Evolutionary conservation across 2,113 vertebrate species (phyloP), one percentile per base, ranked within the genome.

Genomic region (Salvator merianae): DNA sequence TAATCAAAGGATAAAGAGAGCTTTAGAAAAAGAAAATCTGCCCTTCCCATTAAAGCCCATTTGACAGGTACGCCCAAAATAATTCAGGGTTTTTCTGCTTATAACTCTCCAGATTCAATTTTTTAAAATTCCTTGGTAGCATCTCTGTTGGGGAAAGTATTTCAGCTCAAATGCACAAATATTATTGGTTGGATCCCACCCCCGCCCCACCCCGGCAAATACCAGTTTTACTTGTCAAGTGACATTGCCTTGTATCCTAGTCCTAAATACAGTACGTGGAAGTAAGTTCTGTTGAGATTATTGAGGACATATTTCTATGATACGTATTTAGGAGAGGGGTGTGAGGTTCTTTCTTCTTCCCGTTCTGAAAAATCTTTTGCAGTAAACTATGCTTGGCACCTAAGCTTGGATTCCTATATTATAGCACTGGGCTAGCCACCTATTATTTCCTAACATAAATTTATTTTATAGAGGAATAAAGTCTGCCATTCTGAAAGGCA

Each of bases 401-500:
- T 40, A 30, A 77, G 36, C 32, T 47, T 77, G 50, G 72, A 76
- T 79, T 87, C 86, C 79, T 30, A 43, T 81, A 88, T 86, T 90
- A 73, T 12, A 24, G 87, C 87, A 88, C 88, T 91, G 82, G 82
- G 91, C 88, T 94, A 93, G 91, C 90, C 92, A 87, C 89, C 93
- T 93, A 94, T 89, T 95, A 92, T 94, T 95, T 94, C 89, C 90
- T 79, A 87, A 85, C 93, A 94, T 95, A 96, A 96, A 96, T 86
- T 89, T 93, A 88, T 92, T 96, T 96, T 96, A 96, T 95, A 89
- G 94, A 93, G 94, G 92, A 96, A 96, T 96, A 95, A 96, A 96
- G 91, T 81, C 94, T 94, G 92, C 91, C 85, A 77, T 95, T 95
- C 94, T 92, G 85, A 94, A 95, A 93, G 81, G 88, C 89, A 94